Percentiles rank a stretch among this genome's conserved stretches.
Conservation (phyloP, 1,140 invertebrate genomes). For the Meteorus sp. region DNA sequence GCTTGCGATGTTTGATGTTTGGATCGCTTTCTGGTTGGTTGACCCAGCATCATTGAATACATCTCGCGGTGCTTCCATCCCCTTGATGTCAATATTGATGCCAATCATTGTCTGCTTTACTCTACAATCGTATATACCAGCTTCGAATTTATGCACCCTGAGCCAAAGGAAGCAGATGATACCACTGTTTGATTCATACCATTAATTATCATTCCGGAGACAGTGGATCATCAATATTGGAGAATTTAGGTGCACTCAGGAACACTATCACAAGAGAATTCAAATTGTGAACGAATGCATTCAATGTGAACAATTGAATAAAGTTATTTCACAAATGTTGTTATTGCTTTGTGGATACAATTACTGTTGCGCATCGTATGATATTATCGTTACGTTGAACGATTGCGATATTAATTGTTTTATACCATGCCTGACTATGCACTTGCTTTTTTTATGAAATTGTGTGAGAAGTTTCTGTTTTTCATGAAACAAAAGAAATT, state of each 20-base stretch:
- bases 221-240: no score
- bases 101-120: not conserved
- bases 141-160: not conserved
- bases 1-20: slow-evolving; percentile 55
- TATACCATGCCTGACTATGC: not conserved
- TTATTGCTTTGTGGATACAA: not conserved
- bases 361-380: not conserved
- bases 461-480: not conserved
- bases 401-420: not conserved
- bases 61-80: not conserved
- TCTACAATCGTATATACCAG: not conserved
- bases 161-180: not conserved
- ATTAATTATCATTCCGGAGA: not conserved
- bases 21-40: slow-evolving; percentile 43
- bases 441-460: not conserved
- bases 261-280: no score
- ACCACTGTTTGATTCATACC: not conserved
- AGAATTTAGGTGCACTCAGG: no score
- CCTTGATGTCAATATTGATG: slow-evolving; percentile 3
- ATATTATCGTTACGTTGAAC: not conserved
- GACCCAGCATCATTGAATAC: not conserved
- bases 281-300: no score
- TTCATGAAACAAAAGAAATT: not conserved
- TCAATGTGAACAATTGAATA: no score
- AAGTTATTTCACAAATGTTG: no score